Evolutionary conservation across 2,113 vertebrate species (phyloP).

Genomic region (Misgurnus mizolepis): DNA sequence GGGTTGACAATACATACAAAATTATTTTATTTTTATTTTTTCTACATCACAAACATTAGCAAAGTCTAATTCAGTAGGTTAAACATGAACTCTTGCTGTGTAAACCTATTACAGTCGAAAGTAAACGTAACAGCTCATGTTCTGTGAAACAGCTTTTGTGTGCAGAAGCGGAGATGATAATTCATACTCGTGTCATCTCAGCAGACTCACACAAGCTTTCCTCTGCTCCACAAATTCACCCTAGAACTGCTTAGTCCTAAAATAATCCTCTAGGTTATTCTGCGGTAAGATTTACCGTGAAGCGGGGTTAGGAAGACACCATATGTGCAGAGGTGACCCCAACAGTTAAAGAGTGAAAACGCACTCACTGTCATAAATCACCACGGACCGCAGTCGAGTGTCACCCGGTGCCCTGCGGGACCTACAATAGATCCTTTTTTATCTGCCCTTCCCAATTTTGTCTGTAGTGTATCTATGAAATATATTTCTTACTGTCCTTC

Average conservation of each 20-base stretch:
- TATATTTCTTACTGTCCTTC: slow-evolving; percentile 31
- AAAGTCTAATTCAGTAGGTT: not conserved
- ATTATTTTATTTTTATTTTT: not conserved
- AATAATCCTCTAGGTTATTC: not conserved
- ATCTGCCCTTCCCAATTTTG: slow-evolving; percentile 43
- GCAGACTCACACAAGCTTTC: slow-evolving; percentile 6
- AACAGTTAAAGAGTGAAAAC: slow-evolving; percentile 50
- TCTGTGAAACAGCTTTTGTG: slow-evolving; percentile 1
- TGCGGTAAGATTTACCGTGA: not conserved
- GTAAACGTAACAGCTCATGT: not conserved
- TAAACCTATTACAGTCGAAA: not conserved
- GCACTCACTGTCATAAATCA: slow-evolving; percentile 49
- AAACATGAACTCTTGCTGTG: not conserved
- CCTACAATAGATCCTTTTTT: slow-evolving; percentile 37
- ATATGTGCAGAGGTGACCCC: slow-evolving; percentile 59
- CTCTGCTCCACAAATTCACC: not conserved
- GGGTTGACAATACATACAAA: too few relatives aligned
- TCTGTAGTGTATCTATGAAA: slow-evolving; percentile 3
- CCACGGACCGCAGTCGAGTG: slow-evolving; percentile 8
- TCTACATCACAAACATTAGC: not conserved
- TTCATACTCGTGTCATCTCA: not conserved
- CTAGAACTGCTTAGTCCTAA: slow-evolving; percentile 1
- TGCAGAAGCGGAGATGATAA: slow-evolving; percentile 7
- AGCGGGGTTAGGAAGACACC: slow-evolving; percentile 5
- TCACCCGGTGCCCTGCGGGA: slow-evolving; percentile 35